Percentiles rank a stretch among this genome's conserved stretches.
Evolutionary conservation across 2,797 vertebrate species (phyloP).

Genomic region (Natrix natrix): DNA sequence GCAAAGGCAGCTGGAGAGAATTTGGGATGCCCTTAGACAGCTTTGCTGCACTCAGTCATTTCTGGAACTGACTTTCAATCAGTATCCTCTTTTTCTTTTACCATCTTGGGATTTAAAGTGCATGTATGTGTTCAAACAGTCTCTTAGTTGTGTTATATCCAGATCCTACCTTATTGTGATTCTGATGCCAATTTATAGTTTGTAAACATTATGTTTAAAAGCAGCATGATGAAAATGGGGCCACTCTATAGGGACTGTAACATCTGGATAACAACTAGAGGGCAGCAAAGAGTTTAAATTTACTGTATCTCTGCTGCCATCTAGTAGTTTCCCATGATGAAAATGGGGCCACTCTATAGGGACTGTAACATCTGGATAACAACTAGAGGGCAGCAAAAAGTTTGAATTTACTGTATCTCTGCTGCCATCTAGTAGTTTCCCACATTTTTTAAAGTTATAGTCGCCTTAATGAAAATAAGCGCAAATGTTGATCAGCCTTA

Average conservation of each 20-base stretch:
- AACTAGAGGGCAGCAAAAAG: not conserved
- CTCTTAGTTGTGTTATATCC: not conserved
- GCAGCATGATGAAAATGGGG: not conserved
- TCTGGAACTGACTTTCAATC: not conserved
- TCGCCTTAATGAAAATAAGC: not conserved
- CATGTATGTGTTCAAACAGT: not conserved
- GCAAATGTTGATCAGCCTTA: not conserved
- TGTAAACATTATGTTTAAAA: not conserved
- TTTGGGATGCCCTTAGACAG: not conserved
- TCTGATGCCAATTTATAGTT: not conserved
- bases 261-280: not conserved
- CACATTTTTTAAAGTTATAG: not conserved
- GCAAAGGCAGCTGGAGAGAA: constrained; percentile 24
- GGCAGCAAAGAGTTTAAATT: not conserved
- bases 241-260: not conserved
- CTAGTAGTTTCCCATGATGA: not conserved
- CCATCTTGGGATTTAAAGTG: not conserved
- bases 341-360: not conserved
- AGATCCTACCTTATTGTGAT: not conserved
- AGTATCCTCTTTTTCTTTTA: not conserved
- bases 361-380: not conserved
- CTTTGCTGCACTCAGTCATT: not conserved
- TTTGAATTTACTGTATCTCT: not conserved
- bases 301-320: not conserved
- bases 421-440: not conserved